These are phyloP conservation scores for Podargus strigoides DNA, from an alignment of 2,797 vertebrate species.

Conservation along the genomic window DNA sequence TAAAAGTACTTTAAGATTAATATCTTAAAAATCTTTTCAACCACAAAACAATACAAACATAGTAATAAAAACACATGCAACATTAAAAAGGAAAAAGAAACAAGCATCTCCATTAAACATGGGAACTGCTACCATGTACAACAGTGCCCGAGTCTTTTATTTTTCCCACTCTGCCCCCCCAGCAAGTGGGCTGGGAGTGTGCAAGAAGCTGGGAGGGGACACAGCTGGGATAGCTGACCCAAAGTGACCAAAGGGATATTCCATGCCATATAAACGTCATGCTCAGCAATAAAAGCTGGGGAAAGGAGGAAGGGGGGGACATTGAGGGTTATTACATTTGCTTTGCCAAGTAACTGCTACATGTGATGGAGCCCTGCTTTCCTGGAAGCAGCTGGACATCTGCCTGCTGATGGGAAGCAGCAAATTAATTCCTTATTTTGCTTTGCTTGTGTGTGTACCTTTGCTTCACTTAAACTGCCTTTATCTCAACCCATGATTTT, in stretches of 20 bases:
- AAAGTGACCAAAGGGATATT: neutral
- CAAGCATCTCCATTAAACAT: neutral
- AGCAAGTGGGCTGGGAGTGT: neutral
- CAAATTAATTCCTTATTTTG: neutral
- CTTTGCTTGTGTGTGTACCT: neutral
- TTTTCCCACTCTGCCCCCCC: neutral
- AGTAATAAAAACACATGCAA: neutral
- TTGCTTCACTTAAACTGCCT: neutral
- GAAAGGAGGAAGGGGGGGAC: neutral
- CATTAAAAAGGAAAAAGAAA: neutral
- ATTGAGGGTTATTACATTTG: fast-evolving
- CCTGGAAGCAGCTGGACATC: neutral
- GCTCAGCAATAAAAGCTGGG: neutral
- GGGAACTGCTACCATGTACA: neutral
- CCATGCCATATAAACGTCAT: fast-evolving
- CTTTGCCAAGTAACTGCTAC: neutral
- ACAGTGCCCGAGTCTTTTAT: neutral
- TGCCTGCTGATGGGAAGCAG: neutral
- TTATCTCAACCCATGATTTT: neutral
- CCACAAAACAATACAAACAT: neutral
- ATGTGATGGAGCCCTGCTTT: neutral
- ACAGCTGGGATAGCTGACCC: fast-evolving
- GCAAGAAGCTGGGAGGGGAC: neutral
- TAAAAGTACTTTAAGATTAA: constrained; percentile 51
- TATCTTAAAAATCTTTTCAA: neutral